Evolutionary conservation across 1,140 invertebrate genomes (phyloP).

Genomic region (Cotesia vestalis): DNA sequence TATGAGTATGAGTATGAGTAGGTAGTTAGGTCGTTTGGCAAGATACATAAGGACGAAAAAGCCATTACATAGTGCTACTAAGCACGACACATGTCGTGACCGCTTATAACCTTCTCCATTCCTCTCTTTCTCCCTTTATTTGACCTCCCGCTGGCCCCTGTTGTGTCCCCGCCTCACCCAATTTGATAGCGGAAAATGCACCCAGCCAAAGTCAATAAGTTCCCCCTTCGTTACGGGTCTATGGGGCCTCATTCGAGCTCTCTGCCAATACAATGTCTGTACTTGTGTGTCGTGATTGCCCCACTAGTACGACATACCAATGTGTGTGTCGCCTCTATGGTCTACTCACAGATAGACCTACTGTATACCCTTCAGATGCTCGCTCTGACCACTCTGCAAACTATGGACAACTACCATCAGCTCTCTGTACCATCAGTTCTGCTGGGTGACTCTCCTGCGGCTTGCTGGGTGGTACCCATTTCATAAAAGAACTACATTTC

Average conservation of each 20-base stretch:
- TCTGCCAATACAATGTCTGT: not conserved
- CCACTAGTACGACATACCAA: not conserved
- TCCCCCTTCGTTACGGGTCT: slow-evolving; percentile 28
- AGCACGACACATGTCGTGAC: slow-evolving; percentile 56
- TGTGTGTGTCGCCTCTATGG: not conserved
- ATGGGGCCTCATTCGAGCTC: slow-evolving; percentile 33
- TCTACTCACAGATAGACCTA: not conserved
- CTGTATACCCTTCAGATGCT: slow-evolving; percentile 16
- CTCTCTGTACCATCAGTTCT: slow-evolving; percentile 17
- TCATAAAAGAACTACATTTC: slow-evolving; percentile 12
- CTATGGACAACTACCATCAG: not conserved
- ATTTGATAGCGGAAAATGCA: slow-evolving; percentile 53
- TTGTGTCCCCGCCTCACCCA: slow-evolving; percentile 28
- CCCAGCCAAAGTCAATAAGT: slow-evolving; percentile 50
- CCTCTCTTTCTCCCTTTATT: slow-evolving; percentile 23
- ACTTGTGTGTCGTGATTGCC: slow-evolving; percentile 26
- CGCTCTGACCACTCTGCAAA: not conserved
- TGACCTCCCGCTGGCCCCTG: not conserved
- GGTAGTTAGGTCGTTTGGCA: slow-evolving; percentile 8
- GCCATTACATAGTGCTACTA: slow-evolving; percentile 50
- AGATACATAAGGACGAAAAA: slow-evolving; percentile 45
- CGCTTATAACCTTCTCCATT: slow-evolving; percentile 29
- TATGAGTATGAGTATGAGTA: not conserved
- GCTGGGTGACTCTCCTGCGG: not conserved
- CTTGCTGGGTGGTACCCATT: slow-evolving; percentile 12